Conservation (phyloP, 2,797 vertebrate species). For the Poeciliopsis gracilis region DNA sequence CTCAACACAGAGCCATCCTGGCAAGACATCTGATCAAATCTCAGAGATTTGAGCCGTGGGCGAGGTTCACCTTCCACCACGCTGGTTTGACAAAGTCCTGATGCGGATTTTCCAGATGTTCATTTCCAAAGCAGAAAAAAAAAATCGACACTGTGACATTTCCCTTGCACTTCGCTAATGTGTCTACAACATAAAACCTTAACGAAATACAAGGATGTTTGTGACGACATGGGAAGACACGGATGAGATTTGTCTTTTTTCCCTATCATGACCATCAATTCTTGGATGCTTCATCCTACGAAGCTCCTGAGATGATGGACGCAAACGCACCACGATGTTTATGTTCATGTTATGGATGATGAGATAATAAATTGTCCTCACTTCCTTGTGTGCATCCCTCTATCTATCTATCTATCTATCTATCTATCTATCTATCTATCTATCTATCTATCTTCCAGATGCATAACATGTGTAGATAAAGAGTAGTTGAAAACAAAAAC, state of each 20-base stretch:
- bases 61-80: not conserved
- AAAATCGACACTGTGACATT: not conserved
- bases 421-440: not conserved
- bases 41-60: not conserved
- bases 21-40: not conserved
- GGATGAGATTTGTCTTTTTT: not conserved
- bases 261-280: too few species aligned
- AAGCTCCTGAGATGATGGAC: not conserved
- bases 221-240: not conserved
- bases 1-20: not conserved
- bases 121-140: not conserved
- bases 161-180: not conserved
- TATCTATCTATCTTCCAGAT: not conserved
- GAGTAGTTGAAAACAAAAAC: too few species aligned
- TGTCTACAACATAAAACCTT: not conserved
- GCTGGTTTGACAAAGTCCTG: not conserved
- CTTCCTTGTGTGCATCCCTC: not conserved
- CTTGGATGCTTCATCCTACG: not conserved
- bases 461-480: too few species aligned
- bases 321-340: not conserved
- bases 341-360: not conserved
- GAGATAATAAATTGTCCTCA: not conserved
- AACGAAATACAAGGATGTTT: not conserved
- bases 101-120: not conserved
- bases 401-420: not conserved